Conservation (phyloP, 1,140 invertebrate genomes). For the Hyphantria cunea region DNA sequence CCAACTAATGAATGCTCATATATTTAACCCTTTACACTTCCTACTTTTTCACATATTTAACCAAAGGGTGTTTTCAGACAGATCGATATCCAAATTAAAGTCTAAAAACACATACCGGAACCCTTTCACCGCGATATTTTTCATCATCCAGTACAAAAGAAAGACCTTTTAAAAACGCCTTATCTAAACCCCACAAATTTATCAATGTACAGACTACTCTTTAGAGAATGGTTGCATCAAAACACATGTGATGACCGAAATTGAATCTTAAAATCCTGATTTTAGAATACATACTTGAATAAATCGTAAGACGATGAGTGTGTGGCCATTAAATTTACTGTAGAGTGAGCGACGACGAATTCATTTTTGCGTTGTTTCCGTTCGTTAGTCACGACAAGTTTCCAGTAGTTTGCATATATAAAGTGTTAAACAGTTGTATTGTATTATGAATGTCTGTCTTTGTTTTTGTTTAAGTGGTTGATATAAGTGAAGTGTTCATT, state of each 20-base stretch:
- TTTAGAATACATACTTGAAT: slow-evolving; percentile 8
- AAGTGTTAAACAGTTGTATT: slow-evolving; percentile 18
- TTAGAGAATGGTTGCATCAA: slow-evolving; percentile 20
- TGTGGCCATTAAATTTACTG: slow-evolving; percentile 24
- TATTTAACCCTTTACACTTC: background rate
- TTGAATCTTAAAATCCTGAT: background rate
- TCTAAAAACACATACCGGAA: slow-evolving; percentile 12
- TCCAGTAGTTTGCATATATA: slow-evolving; percentile 17
- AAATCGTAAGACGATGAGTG: slow-evolving; percentile 8
- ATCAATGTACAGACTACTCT: slow-evolving; percentile 25
- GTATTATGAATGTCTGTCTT: slow-evolving; percentile 13
- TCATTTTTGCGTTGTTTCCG: slow-evolving; percentile 22
- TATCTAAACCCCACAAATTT: slow-evolving; percentile 32
- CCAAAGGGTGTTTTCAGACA: background rate
- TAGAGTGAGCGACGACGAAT: slow-evolving; percentile 19
- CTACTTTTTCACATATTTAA: slow-evolving; percentile 2
- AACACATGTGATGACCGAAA: background rate
- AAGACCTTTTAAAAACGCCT: slow-evolving; percentile 26
- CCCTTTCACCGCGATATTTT: slow-evolving; percentile 25
- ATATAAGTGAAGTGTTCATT: slow-evolving; percentile 7
- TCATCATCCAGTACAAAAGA: slow-evolving; percentile 23
- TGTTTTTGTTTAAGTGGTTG: background rate
- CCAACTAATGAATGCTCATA: too few relatives aligned
- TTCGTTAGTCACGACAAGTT: slow-evolving; percentile 19
- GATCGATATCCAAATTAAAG: slow-evolving; percentile 25